Percentiles rank a stretch among this genome's conserved stretches.
These are phyloP conservation scores for Pollicipes pollicipes DNA, from an alignment of 1,140 invertebrate species.

Conservation along the genomic window DNA sequence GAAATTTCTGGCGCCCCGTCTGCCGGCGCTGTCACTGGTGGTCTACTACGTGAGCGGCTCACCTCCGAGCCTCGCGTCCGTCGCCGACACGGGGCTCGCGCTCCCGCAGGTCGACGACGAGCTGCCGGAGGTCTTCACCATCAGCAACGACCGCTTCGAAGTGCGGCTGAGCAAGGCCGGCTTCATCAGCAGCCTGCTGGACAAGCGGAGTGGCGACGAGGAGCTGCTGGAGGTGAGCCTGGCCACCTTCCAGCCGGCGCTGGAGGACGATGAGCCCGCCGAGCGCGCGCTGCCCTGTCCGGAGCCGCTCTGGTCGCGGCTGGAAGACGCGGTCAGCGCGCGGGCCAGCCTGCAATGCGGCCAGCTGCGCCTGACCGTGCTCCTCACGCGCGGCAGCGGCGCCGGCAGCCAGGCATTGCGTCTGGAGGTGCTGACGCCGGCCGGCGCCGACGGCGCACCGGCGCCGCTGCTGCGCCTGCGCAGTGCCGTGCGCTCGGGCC, in stretches of 20 bases:
- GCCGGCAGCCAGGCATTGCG: constrained; percentile 48
- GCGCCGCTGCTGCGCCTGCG: constrained; percentile 83
- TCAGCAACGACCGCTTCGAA: not conserved
- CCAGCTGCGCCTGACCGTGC: constrained; percentile 51
- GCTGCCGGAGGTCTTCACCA: not conserved
- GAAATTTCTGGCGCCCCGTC: constrained; percentile 47
- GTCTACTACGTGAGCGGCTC: constrained; percentile 47
- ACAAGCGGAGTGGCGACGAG: not conserved
- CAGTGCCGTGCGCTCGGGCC: constrained; percentile 44
- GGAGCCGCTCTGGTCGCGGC: constrained; percentile 30
- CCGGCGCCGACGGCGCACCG: constrained; percentile 55
- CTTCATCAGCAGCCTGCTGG: not conserved
- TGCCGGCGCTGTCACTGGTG: constrained; percentile 52
- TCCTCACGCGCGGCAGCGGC: constrained; percentile 41
- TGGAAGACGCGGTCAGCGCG: constrained; percentile 59
- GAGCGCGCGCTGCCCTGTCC: constrained; percentile 7
- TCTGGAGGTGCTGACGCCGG: constrained; percentile 48
- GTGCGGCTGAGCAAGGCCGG: not conserved
- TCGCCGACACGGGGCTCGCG: constrained; percentile 18
- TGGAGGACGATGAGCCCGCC: constrained; percentile 8
- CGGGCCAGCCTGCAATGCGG: constrained; percentile 63
- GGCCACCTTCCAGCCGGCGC: not conserved
- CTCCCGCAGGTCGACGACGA: not conserved
- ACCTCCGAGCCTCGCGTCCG: constrained; percentile 18
- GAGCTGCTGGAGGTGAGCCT: not conserved